Conservation (phyloP, 1,140 invertebrate genomes). For the Drosophila mauritiana region DNA sequence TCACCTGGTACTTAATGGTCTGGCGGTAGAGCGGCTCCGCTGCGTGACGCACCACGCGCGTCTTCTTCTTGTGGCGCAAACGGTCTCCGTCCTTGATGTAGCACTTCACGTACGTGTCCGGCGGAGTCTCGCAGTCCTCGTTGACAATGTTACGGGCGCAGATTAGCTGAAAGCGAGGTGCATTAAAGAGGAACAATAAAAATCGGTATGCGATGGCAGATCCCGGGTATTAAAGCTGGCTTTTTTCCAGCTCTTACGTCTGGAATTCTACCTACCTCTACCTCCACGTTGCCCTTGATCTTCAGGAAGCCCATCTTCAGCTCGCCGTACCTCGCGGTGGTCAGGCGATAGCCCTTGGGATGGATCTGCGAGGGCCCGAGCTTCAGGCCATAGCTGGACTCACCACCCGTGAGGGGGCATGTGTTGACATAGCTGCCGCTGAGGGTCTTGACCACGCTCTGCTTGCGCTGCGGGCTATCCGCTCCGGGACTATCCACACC, state of each 20-base stretch:
- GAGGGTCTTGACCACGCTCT: conserved; percentile 68
- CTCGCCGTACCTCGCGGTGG: conserved; percentile 90
- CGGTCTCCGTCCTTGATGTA: conserved; percentile 94
- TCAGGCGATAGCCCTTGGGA: conserved; percentile 89
- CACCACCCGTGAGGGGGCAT: conserved; percentile 64
- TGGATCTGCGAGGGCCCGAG: conserved; percentile 92
- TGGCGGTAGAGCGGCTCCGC: conserved; percentile 94
- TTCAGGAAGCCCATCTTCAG: conserved; percentile 94
- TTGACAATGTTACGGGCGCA: conserved; percentile 85
- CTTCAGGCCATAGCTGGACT: conserved; percentile 85
- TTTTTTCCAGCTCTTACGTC: not conserved
- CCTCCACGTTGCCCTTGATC: conserved; percentile 95
- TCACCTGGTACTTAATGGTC: conserved; percentile 93
- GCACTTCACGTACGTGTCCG: conserved; percentile 97
- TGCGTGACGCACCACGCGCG: conserved; percentile 91
- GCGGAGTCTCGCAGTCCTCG: conserved; percentile 85
- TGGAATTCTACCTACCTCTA: conserved; percentile 89
- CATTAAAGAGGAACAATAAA: conserved; percentile 14
- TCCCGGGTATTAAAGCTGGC: not conserved
- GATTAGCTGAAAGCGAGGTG: conserved; percentile 70
- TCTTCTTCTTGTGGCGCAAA: conserved; percentile 96
- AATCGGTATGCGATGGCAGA: not conserved
- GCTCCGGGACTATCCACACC: not conserved
- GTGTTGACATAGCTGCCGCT: conserved; percentile 66
- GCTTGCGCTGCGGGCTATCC: conserved; percentile 68